A percentile compares a stretch with the other conserved stretches of the same genome.
phyloP scores from a whole-genome alignment of 2,888 invertebrate species.

The Formica aserva region DNA sequence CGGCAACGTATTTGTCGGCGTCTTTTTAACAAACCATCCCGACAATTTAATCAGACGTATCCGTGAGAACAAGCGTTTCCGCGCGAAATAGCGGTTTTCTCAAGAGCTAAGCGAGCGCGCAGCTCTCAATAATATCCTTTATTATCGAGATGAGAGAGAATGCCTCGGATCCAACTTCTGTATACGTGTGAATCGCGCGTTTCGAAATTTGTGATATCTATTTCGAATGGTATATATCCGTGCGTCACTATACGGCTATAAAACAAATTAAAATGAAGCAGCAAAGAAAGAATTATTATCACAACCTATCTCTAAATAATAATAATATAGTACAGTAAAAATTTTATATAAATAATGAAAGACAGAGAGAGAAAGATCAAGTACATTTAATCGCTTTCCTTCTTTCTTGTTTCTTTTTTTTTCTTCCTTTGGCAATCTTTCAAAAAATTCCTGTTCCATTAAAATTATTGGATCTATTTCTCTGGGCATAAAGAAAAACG shows the following conservation, averaged over 20 bases:
- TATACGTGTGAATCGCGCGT: neutral
- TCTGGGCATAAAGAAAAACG: neutral
- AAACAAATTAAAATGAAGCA: neutral
- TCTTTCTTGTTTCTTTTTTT: neutral
- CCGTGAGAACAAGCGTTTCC: neutral
- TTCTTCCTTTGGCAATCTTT: neutral
- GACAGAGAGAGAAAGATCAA: neutral
- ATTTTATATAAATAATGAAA: neutral
- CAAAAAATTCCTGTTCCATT: constrained; percentile 1
- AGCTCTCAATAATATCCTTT: neutral
- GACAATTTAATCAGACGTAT: constrained; percentile 20
- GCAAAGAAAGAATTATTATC: neutral
- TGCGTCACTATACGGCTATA: neutral
- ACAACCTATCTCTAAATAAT: neutral
- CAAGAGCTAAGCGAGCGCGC: neutral
- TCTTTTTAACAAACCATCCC: neutral
- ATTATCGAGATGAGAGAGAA: neutral
- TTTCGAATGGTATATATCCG: neutral
- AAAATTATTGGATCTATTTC: neutral
- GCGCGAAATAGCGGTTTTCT: neutral
- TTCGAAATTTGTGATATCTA: neutral
- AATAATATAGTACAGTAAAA: neutral
- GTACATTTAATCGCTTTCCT: neutral
- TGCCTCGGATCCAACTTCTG: neutral
- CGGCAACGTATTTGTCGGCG: neutral